These are phyloP conservation scores for Taeniopygia guttata DNA, from an alignment of 2,797 vertebrate species.

Conservation along the genomic window DNA sequence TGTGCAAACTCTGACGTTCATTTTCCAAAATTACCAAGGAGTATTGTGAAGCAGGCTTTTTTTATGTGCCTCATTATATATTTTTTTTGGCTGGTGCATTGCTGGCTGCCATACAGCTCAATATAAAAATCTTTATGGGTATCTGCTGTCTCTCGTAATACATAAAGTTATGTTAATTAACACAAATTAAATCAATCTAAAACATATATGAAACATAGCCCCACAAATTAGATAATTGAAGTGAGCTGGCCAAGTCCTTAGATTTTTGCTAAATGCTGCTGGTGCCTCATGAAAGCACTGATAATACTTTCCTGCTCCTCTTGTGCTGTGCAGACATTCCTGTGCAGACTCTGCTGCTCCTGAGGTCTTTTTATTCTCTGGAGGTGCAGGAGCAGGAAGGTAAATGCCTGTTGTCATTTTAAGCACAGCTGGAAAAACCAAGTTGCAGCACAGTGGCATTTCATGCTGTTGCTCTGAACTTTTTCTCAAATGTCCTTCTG, in stretches of 20 bases:
- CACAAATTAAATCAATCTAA: slow-evolving; percentile 20
- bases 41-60: slow-evolving; percentile 37
- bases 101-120: slow-evolving; percentile 37
- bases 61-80: slow-evolving; percentile 26
- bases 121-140: slow-evolving; percentile 41
- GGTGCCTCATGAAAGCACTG: background rate
- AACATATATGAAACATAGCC: background rate
- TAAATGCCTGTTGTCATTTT: background rate
- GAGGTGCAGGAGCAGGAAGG: background rate
- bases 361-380: background rate
- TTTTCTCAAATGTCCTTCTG: background rate
- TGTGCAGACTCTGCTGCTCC: background rate
- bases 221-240: slow-evolving; percentile 24
- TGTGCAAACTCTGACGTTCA: slow-evolving; percentile 7
- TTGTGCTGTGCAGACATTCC: background rate
- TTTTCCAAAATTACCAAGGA: slow-evolving; percentile 34
- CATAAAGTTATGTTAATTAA: slow-evolving; percentile 30
- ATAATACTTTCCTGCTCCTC: background rate
- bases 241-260: background rate
- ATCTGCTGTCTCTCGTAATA: slow-evolving; percentile 50
- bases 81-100: slow-evolving; percentile 44
- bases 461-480: background rate
- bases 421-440: background rate
- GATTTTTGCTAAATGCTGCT: background rate
- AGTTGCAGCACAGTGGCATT: background rate